A percentile compares a stretch with the other conserved stretches of the same genome.
These are phyloP conservation scores for Aricia artaxerxes DNA, from an alignment of 2,888 invertebrate species.

Conservation along the genomic window DNA sequence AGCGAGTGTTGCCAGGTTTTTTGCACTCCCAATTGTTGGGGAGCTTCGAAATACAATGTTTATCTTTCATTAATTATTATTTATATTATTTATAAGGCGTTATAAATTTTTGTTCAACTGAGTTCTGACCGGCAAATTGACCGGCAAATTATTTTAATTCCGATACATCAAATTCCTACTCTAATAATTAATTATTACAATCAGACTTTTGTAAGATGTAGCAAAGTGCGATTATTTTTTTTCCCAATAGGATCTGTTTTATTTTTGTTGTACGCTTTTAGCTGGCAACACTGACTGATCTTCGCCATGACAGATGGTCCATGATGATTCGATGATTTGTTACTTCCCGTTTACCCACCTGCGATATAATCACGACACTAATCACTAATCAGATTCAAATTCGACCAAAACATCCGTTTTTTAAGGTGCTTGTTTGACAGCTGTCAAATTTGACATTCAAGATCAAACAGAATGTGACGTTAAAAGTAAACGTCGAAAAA, in stretches of 20 bases:
- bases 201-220: too few relatives aligned
- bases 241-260: not conserved
- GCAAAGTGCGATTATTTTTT: not conserved
- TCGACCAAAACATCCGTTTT: not conserved
- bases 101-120: too few relatives aligned
- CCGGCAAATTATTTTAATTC: too few relatives aligned
- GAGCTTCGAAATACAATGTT: too few relatives aligned
- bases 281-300: not conserved
- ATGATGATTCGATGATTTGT: conserved; percentile 44
- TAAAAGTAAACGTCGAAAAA: too few relatives aligned
- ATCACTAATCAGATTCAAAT: not conserved
- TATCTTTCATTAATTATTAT: too few relatives aligned
- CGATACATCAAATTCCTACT: too few relatives aligned
- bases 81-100: too few relatives aligned
- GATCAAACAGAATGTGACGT: not conserved
- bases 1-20: conserved; percentile 28
- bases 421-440: not conserved
- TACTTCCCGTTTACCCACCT: conserved; percentile 45
- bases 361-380: conserved; percentile 36
- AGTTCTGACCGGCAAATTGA: too few relatives aligned
- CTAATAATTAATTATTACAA: too few relatives aligned
- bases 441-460: conserved; percentile 2
- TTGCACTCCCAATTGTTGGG: not conserved
- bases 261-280: not conserved
- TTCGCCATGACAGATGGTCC: conserved; percentile 53